Conservation (phyloP, 1,140 invertebrate species). For the Anagrus nilaparvatae region DNA sequence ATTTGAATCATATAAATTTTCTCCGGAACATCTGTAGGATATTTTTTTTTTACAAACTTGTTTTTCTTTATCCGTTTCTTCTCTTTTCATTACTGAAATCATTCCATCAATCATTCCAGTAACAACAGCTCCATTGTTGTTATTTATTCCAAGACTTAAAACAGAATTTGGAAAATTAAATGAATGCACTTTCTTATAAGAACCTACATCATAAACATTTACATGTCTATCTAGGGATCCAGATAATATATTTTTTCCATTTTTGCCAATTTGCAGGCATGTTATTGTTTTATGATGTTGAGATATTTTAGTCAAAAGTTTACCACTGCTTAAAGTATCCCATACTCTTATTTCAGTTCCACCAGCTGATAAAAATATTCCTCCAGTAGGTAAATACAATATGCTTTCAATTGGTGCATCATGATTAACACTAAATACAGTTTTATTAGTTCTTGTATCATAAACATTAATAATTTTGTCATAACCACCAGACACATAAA, state of each 20-base stretch:
- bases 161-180: constrained; percentile 85
- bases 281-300: constrained; percentile 93
- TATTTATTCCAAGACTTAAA: constrained; percentile 71
- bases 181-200: constrained; percentile 80
- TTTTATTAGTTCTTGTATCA: constrained; percentile 67
- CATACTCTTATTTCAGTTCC: constrained; percentile 88
- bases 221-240: constrained; percentile 88
- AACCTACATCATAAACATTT: constrained; percentile 84
- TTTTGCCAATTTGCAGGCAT: constrained; percentile 64
- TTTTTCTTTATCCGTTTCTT: constrained; percentile 41
- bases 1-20: constrained; percentile 35
- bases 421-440: constrained; percentile 71
- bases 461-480: constrained; percentile 85
- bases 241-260: constrained; percentile 74
- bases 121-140: constrained; percentile 73
- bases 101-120: constrained; percentile 89
- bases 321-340: constrained; percentile 81
- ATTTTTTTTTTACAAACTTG: constrained; percentile 40
- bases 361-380: constrained; percentile 82
- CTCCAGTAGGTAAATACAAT: constrained; percentile 79
- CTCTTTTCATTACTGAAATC: constrained; percentile 72
- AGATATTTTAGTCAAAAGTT: constrained; percentile 65
- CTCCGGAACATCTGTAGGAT: constrained; percentile 44
- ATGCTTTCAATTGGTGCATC: constrained; percentile 84
- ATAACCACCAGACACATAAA: constrained; percentile 83